Evolutionary conservation across 2,888 invertebrate species (phyloP), one percentile per base, ranked within the genome.

Genomic region (Erebia palarica): DNA sequence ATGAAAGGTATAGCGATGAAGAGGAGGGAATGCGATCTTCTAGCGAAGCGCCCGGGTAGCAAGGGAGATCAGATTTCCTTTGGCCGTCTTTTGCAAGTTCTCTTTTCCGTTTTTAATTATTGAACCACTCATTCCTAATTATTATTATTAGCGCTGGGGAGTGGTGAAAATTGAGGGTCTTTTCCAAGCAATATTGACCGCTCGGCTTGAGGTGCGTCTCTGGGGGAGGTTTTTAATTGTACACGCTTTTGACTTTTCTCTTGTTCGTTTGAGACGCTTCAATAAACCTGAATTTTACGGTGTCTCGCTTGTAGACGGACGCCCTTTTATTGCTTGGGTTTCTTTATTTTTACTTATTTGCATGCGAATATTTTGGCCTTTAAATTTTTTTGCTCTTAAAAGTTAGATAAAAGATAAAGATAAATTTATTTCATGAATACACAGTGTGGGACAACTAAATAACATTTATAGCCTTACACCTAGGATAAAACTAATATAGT

Each of bases 91-190:
- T 90, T 89, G 85, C 85, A 84, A 86, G 88, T 90, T 91, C 89
- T 89, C 91, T 91, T 92, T 89, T 93, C 93, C 94, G 94, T 94
- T 94, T 94, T 94, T 94, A 94, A 94, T 94, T 94, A 94, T 93
- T 91, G 94, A 93, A 93, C 93, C 94, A 94, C 94, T 94, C 94
- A 94, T 94, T 93, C 88, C 94, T 94, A 94, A 94, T 94, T 94
- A 94, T 94, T 93, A 92, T 94, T 94, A 94, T 93, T 93, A 94
- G 93, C 90, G 89, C 83, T 83, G 85, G 91, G 91, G 92, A 91
- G 91, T 90, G 92, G 91, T 90, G 92, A 91, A 92, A 91, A 92
- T 92, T 92, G 92, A 92, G 92, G 92, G 92, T 87, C 91, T 89
- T 55, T 80, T 86, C 80, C 82, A 82, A 85, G 89, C 83, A 86